Evolutionary conservation across 2,888 invertebrate genomes (phyloP), one percentile per base, ranked within the genome.

Genomic region (Diarsia mendica): DNA sequence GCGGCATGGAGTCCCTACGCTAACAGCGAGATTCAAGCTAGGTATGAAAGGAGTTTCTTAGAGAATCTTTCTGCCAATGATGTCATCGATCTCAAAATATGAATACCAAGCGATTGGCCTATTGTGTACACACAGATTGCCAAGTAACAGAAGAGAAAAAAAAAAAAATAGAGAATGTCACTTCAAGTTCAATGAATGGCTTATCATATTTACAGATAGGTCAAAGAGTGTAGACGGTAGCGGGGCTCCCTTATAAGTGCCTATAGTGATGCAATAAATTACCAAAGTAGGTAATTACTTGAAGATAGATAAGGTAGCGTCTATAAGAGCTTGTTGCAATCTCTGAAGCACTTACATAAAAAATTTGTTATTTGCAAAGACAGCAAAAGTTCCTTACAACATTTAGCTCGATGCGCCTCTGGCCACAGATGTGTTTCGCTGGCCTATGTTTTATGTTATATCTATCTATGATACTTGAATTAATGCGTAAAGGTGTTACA

Each of bases 341-440:
- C 39, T 61, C 61, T 10, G 20, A 61, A 20, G 65, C 48, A 20
- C 46, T 46, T 46, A 46, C 46, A 46, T 46, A 66, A 48, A 9
- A 58, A 67, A 23, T 6, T 39, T 46, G 66, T 72, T 20, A 66
- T 72, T 46, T 65, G 64, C 3, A 20, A 44, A n/a, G 53, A 53
- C 13, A 72, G 28, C 20, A 75, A 71, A 61, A 55, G 44, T 23
- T 44, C 65, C 6, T 20, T 53, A 49, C 15, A 55, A 39, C 58
- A 67, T 58, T 28, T 72, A 60, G 58, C 67, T 72, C 72, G 67
- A 67, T 49, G 67, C 55, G 39, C 67, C 67, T 66, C 58, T 67
- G 48, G 67, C 3, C 23, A 1, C 15, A 66, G 44, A 49, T 60
- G 68, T 67, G 28, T 20, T 20, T 28, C 55, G 46, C 20, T 51